Base-by-base conservation (phyloP, 1,140 invertebrate genomes). In the Sitodiplosis mosellana region DNA sequence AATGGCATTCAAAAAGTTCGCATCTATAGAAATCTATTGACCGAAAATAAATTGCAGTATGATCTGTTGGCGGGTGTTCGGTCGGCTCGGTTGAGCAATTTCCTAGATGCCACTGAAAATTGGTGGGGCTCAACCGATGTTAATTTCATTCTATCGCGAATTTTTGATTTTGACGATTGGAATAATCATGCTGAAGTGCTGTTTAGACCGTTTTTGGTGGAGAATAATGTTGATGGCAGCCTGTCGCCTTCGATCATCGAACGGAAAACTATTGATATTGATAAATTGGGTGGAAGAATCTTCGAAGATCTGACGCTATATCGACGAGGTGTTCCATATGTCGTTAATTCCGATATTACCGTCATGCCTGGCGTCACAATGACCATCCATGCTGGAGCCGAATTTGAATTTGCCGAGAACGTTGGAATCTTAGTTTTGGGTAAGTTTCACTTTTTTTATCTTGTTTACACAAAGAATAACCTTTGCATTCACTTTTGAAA, bases 131-230 rank as follows among this genome's bases (percentile, higher is more conserved):
- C 78, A 4, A 65, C 65, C 2, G 73, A 84, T 47, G 72, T 82
- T 37, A 61, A 60, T 6, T 65, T 71, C 33, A 97, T 99, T 22
- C 72, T 77, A 51, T 72, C 78, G 43, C 75, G 81, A 59, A 95
- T 99, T 54, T 99, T 99, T 64, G 96, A 99, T 69, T 97, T 99
- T 69, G 92, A 99, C 64, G 94, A 98, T 60, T 98, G 95, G 95
- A 99, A 99, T 61, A 90, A 91, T 66, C 93, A 92, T 63, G 91
- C 92, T 0, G 77, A 93, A 34, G 92, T 91, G 0, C 73, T 81
- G 17, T 99, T 84, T 64, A 73, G 77, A 49, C 94, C 93, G 0
- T 99, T 81, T 64, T 71, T 96, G 36, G 72, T 79, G 36, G 78
- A 79, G 59, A 76, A 87, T 55, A 69, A 73, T 43, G 77, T 87